Percentiles rank a stretch among this genome's conserved stretches.
These are phyloP conservation scores for Alitta virens DNA, from an alignment of 2,888 invertebrate species.

Conservation along the genomic window DNA sequence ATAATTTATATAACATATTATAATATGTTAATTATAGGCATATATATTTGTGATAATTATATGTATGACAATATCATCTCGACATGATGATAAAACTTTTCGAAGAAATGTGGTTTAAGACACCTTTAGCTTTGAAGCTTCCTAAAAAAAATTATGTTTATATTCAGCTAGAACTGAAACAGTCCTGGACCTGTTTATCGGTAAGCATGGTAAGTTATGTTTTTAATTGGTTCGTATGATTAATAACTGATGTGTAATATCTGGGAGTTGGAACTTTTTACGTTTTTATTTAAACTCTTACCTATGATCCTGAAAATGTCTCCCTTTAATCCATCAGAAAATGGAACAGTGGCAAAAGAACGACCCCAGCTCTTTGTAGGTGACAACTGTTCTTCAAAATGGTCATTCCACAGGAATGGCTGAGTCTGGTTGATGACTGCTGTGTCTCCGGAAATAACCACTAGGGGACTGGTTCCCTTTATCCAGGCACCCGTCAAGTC, in stretches of 20 bases:
- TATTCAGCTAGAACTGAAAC: too few species aligned
- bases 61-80: too few species aligned
- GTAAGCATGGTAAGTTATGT: too few species aligned
- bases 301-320: constrained; percentile 9
- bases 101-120: too few species aligned
- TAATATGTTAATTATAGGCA: too few species aligned
- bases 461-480: background rate
- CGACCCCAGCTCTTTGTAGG: constrained; percentile 15
- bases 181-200: too few species aligned
- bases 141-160: too few species aligned
- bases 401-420: background rate
- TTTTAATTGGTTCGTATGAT: too few species aligned
- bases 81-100: too few species aligned
- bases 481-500: constrained; percentile 6
- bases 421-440: background rate
- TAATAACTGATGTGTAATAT: background rate
- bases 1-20: too few species aligned
- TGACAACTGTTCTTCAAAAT: constrained; percentile 7
- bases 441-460: constrained; percentile 7
- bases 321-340: background rate
- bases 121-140: too few species aligned
- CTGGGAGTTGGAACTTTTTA: background rate
- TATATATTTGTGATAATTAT: too few species aligned
- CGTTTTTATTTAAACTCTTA: background rate
- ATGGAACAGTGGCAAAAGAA: constrained; percentile 9